Conservation (phyloP, 2,888 invertebrate genomes). For the Tribolium freemani region DNA sequence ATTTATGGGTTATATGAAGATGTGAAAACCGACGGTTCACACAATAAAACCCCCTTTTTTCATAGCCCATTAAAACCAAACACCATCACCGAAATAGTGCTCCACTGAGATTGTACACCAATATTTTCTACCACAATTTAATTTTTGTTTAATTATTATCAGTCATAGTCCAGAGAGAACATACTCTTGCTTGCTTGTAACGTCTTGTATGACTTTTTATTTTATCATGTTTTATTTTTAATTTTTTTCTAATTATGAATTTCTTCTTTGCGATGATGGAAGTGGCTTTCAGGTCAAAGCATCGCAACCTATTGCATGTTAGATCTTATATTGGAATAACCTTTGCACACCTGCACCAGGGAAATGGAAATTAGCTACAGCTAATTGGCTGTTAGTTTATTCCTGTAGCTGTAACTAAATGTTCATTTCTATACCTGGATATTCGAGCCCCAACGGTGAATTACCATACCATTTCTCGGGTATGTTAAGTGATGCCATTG, state of each 20-base stretch:
- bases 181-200: too few species aligned
- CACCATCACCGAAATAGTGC: background rate
- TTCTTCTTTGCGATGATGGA: too few species aligned
- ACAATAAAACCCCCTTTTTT: slow-evolving; percentile 30
- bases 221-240: too few species aligned
- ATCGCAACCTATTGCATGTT: background rate
- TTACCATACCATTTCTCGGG: background rate
- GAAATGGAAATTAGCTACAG: background rate
- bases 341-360: background rate
- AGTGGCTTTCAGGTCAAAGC: background rate
- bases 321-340: background rate
- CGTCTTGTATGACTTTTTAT: too few species aligned
- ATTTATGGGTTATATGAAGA: slow-evolving; percentile 43
- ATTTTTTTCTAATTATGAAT: too few species aligned
- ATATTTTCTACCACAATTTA: background rate
- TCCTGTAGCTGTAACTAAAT: background rate
- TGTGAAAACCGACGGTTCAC: slow-evolving; percentile 19
- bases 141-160: too few species aligned
- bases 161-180: too few species aligned
- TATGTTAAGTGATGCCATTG: too few species aligned
- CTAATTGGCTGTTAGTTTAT: background rate
- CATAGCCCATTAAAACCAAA: slow-evolving; percentile 11
- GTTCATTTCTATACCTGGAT: background rate
- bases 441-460: background rate
- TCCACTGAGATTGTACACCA: background rate